Conservation (phyloP, 2,797 vertebrate genomes). For the Columba guinea region DNA sequence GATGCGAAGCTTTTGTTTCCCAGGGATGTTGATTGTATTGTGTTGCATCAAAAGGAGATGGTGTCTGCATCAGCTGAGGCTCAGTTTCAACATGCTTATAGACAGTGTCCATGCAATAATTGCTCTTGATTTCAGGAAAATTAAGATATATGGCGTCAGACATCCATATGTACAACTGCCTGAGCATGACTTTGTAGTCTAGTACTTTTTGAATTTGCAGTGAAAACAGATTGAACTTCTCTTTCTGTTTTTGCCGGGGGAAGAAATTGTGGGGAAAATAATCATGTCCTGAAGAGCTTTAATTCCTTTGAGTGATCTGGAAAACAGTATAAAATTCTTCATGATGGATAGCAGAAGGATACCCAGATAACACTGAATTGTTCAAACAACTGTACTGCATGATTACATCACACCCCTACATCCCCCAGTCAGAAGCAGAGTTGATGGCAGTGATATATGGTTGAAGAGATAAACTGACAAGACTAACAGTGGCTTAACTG, state of each 20-base stretch:
- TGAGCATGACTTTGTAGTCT: neutral
- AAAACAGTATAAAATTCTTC: neutral
- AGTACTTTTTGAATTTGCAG: neutral
- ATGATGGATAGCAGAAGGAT: neutral
- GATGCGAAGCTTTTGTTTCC: neutral
- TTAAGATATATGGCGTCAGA: neutral
- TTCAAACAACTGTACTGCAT: neutral
- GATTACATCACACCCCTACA: rapidly evolving
- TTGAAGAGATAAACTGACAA: neutral
- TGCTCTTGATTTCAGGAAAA: neutral
- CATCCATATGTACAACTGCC: neutral
- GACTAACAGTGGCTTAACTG: neutral
- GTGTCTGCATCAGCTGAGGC: neutral
- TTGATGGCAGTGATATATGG: neutral
- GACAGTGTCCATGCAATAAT: rapidly evolving
- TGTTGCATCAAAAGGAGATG: neutral
- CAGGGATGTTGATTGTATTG: neutral
- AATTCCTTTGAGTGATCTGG: neutral
- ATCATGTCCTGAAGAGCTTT: neutral
- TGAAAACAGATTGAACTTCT: neutral
- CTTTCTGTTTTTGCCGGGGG: neutral
- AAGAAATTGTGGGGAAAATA: neutral
- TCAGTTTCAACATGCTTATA: neutral
- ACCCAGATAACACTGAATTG: neutral
- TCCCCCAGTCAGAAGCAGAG: neutral